Conservation (phyloP, 2,797 vertebrate species). For the Enteromius viviparus region DNA sequence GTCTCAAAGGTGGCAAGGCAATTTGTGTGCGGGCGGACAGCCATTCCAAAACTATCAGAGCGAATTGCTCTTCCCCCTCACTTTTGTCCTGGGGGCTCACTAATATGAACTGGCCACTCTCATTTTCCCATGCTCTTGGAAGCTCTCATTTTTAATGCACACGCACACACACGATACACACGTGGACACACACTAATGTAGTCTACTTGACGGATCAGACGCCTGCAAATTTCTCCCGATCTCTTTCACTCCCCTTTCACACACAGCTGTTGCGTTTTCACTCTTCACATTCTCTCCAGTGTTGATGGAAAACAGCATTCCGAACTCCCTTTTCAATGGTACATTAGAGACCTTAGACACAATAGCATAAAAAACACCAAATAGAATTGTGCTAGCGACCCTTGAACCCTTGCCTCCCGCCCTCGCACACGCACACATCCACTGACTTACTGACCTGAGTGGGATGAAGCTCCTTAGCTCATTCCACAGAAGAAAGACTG, state of each 20-base stretch:
- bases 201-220: constrained; percentile 50
- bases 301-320: constrained; percentile 60
- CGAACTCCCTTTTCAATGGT: constrained; percentile 59
- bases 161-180: constrained; percentile 49
- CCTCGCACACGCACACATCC: constrained; percentile 47
- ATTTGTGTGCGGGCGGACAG: constrained; percentile 67
- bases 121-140: constrained; percentile 58
- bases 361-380: constrained; percentile 59
- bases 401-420: constrained; percentile 53
- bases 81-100: constrained; percentile 50
- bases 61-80: constrained; percentile 63
- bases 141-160: constrained; percentile 42
- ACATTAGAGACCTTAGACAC: constrained; percentile 55
- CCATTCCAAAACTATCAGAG: constrained; percentile 64
- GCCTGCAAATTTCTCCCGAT: constrained; percentile 15
- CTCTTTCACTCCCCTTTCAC: neutral
- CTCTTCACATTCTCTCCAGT: constrained; percentile 47
- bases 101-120: constrained; percentile 41
- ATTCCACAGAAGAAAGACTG: constrained; percentile 42
- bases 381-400: constrained; percentile 57
- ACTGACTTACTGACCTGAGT: constrained; percentile 53
- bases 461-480: constrained; percentile 53
- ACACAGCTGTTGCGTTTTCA: constrained; percentile 53
- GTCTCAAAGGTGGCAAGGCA: constrained; percentile 42
- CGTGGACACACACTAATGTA: constrained; percentile 44